Evolutionary conservation across 2,113 vertebrate genomes (phyloP), one percentile per base, ranked within the genome.

Genomic region (Chinchilla lanigera): DNA sequence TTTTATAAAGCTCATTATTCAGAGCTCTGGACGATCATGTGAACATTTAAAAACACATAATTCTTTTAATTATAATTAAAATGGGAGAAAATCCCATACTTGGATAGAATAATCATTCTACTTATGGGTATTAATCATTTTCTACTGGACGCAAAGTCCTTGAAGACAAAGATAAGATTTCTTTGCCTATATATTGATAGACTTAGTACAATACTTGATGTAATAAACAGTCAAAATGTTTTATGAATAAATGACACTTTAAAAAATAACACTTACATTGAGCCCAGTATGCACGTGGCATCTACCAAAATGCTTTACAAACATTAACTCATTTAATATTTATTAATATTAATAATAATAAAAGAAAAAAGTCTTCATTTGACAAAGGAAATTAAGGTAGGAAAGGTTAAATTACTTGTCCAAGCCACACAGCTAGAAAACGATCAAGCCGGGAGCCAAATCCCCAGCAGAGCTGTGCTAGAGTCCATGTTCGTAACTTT

Each of bases 221-320:
- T 67, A 38, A 83, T 81, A 93, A 97, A 81, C 5, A 93, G 75
- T 93, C 22, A 95, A 93, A 96, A 78, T 61, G 17, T 7, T 85
- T 97, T 96, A 54, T 92, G 14, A 95, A 97, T 89, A 92, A 95
- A 90, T 96, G 69, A 50, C 6, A 90, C 82, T 95, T 93, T 3
- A 73, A 63, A 90, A 89, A 50, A 77, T 19, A 90, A 90, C 44
- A 95, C 61, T 95, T 97, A 97, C 47, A 92, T 83, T 96, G 94
- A 89, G 93, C 52, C 78, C 93, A 91, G 81, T 88, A 95, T 52
- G 90, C 10, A 96, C 38, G 82, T 65, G 61, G 2, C 2, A 88
- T 16, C 75, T 90, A 65, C 28, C 33, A 41, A 89, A 78, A 58
- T 95, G 14, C 81, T 90, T 97, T 69, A 73, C 11, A 91, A 78